Evolutionary conservation across 2,797 vertebrate genomes (phyloP).

Genomic region (Rhincodon typus): DNA sequence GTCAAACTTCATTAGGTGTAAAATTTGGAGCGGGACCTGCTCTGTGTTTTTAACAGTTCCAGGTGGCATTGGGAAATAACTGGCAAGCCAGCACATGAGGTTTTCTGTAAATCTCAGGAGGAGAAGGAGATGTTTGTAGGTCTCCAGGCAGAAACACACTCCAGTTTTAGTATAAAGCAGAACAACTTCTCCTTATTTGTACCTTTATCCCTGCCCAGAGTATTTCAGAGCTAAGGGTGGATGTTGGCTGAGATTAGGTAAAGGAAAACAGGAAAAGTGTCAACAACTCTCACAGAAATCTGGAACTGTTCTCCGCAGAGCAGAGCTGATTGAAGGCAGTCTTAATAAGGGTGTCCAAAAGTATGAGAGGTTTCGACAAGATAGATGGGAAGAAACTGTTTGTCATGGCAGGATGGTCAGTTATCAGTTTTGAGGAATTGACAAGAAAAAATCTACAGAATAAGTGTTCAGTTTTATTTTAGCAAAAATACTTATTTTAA

Average conservation of each 20-base stretch:
- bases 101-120: neutral
- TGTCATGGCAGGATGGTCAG: neutral
- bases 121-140: neutral
- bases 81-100: neutral
- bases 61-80: neutral
- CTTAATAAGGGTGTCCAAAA: neutral
- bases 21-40: neutral
- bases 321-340: neutral
- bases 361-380: neutral
- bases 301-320: neutral
- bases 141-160: neutral
- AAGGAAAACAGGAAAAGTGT: neutral
- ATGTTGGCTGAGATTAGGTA: neutral
- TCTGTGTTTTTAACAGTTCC: neutral
- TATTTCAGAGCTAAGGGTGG: neutral
- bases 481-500: neutral
- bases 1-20: neutral
- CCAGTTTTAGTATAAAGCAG: neutral
- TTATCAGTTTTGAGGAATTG: neutral
- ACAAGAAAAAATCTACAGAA: neutral
- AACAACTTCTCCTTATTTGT: neutral
- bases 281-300: neutral
- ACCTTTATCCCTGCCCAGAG: neutral
- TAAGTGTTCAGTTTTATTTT: neutral
- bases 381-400: neutral